A percentile compares a stretch with the other conserved stretches of the same genome.
phyloP scores from a whole-genome alignment of 2,113 vertebrate species.

The Rhinolophus ferrumequinum region DNA sequence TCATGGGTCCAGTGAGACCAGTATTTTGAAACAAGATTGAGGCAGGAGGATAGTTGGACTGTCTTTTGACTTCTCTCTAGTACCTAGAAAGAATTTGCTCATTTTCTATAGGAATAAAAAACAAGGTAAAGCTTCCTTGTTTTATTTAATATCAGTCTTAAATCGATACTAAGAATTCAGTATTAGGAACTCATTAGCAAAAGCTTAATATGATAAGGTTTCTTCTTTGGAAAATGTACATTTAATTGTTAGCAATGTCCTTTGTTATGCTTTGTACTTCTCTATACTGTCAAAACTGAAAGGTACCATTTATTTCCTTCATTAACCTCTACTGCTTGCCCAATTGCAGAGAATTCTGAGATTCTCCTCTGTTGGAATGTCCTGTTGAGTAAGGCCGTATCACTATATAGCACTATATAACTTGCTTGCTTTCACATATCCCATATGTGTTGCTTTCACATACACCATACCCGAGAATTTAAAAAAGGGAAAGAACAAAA shows the following conservation, averaged over 20 bases:
- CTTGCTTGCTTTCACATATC: neutral
- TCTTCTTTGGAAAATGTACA: neutral
- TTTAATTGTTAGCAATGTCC: neutral
- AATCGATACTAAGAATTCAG: neutral
- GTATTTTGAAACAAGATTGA: neutral
- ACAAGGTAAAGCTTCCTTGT: neutral
- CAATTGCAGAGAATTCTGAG: neutral
- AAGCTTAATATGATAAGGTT: neutral
- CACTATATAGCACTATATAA: fast-evolving
- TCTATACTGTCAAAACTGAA: neutral
- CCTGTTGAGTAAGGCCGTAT: neutral
- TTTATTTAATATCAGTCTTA: neutral
- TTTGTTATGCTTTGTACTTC: neutral
- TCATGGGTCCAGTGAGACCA: neutral
- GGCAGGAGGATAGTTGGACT: neutral
- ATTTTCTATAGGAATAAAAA: neutral
- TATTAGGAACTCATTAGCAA: slow-evolving; percentile 7
- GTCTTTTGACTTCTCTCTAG: neutral
- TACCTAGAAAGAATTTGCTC: neutral
- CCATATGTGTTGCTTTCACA: neutral
- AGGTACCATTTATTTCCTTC: neutral
- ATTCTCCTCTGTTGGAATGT: neutral
- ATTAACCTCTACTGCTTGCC: neutral
- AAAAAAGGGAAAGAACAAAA: neutral
- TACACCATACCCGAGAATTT: neutral